Evolutionary conservation across 2,888 invertebrate genomes (phyloP).

Genomic region (Eupithecia vulgata): DNA sequence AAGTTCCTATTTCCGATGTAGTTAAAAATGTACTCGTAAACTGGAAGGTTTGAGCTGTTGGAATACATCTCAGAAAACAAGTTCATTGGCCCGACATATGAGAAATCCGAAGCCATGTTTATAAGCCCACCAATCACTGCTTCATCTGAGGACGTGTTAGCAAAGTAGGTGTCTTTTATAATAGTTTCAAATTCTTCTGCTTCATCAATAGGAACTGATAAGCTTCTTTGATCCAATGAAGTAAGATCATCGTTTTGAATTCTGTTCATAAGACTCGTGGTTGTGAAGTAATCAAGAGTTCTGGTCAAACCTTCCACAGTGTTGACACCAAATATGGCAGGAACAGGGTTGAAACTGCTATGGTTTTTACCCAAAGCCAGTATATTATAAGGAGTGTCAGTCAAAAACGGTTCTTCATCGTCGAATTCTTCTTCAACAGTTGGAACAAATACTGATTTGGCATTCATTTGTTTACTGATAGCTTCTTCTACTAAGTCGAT

Average conservation of each 20-base stretch:
- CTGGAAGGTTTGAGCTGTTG: slow-evolving; percentile 59
- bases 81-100: slow-evolving; percentile 72
- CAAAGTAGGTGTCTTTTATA: slow-evolving; percentile 70
- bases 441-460: slow-evolving; percentile 72
- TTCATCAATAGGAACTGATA: slow-evolving; percentile 58
- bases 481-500: slow-evolving; percentile 69
- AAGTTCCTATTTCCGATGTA: slow-evolving; percentile 73
- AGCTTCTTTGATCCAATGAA: slow-evolving; percentile 64
- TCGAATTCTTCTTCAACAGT: slow-evolving; percentile 67
- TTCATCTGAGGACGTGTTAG: slow-evolving; percentile 67
- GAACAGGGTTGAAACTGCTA: slow-evolving; percentile 67
- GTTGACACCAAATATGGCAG: slow-evolving; percentile 81
- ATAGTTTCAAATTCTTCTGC: slow-evolving; percentile 60
- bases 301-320: slow-evolving; percentile 82
- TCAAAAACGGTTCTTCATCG: slow-evolving; percentile 72
- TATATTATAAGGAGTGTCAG: slow-evolving; percentile 74
- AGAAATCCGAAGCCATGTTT: slow-evolving; percentile 74
- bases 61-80: slow-evolving; percentile 68
- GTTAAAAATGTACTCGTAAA: slow-evolving; percentile 72
- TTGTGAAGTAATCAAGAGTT: slow-evolving; percentile 70
- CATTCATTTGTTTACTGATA: slow-evolving; percentile 73
- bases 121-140: slow-evolving; percentile 70
- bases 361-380: slow-evolving; percentile 55
- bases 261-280: slow-evolving; percentile 71
- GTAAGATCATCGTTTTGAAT: slow-evolving; percentile 70